Base-by-base conservation (phyloP, 2,797 vertebrate species). In the Delichon dasypus region DNA sequence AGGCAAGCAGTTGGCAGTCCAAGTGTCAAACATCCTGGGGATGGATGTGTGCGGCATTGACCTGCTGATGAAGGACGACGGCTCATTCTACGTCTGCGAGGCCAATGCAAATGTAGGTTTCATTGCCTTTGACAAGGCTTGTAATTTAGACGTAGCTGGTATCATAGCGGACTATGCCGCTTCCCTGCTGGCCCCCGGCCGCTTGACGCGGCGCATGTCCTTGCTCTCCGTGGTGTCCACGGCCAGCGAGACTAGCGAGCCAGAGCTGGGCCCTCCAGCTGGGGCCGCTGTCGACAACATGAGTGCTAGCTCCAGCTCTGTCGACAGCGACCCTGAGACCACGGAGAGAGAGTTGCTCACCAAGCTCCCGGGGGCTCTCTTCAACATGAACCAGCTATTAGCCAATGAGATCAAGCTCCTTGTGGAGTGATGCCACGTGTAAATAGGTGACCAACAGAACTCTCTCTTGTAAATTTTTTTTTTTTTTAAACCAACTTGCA, bases 351-450 rank as follows among this genome's bases (percentile, higher is more conserved):
- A 98, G 97, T 97, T 98, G 96, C 98, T 98, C 94, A 97, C 98
- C 97, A 98, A 98, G 98, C 98, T 98, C 95, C 98, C 98, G 94
- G 98, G 97, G 97, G 97, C 96, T 95, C 97, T 98, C 10, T 98
- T 98, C 98, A 98, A 98, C 97, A 98, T 98, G 98, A 98, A 98
- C 98, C 98, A 98, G 97, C 98, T 98, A 95, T 94, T 98, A 97
- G 98, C 98, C 98, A 98, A 98, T 98, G 98, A 98, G 96, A 98
- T 98, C 97, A 98, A 98, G 94, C 97, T 98, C 81, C 97, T 98
- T 89, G 98, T 98, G 97, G 98, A 98, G 96, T 98, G 96, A 98
- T 74, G 96, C 97, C 96, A 96, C 97, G 1, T 93, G 97, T 97
- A 97, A 96, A 97, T 97, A 97, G 93, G 94, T 97, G 96, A 97